Percentiles rank a stretch among this genome's conserved stretches.
phyloP scores from a whole-genome alignment of 2,113 vertebrate species.

The Pelecanoides urinatrix region DNA sequence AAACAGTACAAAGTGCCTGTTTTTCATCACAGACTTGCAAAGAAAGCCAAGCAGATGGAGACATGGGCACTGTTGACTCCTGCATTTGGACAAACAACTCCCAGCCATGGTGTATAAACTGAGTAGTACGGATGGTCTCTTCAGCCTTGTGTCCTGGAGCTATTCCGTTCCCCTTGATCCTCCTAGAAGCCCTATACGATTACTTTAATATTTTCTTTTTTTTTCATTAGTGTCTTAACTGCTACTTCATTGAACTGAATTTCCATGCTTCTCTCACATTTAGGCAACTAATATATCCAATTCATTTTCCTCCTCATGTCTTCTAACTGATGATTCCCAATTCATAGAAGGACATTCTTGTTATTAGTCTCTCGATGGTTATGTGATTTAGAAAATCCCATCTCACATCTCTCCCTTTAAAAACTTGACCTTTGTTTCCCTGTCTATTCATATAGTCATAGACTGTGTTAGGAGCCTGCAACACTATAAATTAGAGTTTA shows the following conservation, averaged over 20 bases:
- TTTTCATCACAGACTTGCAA: neutral
- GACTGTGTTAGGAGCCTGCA: neutral
- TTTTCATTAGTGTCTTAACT: neutral
- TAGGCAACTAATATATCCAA: neutral
- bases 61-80: neutral
- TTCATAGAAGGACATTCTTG: neutral
- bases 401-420: neutral
- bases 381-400: neutral
- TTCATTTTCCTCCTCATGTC: neutral
- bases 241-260: neutral
- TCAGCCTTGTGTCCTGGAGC: neutral
- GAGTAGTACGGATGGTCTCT: neutral
- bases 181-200: neutral
- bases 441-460: neutral
- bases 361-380: neutral
- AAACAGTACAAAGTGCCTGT: accelerated
- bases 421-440: neutral
- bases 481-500: conserved; percentile 23
- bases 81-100: neutral
- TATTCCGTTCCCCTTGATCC: neutral
- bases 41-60: neutral
- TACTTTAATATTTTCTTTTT: neutral
- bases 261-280: neutral
- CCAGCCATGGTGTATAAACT: neutral
- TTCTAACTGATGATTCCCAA: neutral